Percentiles rank a stretch among this genome's conserved stretches.
phyloP scores from a whole-genome alignment of 2,113 vertebrate species.

The Sylvilagus bachmani region DNA sequence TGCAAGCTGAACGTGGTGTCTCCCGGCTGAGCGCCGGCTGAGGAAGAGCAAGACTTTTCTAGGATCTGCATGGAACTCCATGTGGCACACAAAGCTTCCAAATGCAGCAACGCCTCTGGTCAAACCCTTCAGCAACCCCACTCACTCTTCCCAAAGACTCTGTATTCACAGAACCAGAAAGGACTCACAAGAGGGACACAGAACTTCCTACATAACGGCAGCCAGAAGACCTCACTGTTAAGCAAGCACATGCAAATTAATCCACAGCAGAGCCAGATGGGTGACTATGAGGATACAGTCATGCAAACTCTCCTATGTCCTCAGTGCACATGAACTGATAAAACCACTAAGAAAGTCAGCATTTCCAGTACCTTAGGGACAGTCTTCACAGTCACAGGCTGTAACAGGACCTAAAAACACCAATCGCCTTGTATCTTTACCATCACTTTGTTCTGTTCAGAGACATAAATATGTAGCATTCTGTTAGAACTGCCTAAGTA shows the following conservation, averaged over 20 bases:
- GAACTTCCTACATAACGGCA: background rate
- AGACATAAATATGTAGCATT: too few species aligned
- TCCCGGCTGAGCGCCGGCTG: too few species aligned
- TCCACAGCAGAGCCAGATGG: background rate
- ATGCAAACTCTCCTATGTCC: background rate
- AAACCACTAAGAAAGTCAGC: background rate
- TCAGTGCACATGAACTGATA: background rate
- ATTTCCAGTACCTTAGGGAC: background rate
- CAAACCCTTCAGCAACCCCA: background rate
- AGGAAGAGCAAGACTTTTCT: too few species aligned
- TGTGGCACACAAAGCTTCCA: background rate
- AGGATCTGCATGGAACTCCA: background rate
- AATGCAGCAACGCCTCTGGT: background rate
- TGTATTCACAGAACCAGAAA: background rate
- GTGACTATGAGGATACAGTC: background rate
- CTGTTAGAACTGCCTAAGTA: too few species aligned
- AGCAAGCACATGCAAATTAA: constrained; percentile 1
- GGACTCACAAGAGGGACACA: background rate
- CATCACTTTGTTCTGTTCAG: too few species aligned
- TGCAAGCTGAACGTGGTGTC: too few species aligned
- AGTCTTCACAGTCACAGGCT: too few species aligned
- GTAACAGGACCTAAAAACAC: too few species aligned
- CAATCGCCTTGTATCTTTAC: too few species aligned
- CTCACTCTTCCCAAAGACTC: background rate
- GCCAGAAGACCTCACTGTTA: background rate